phyloP scores from a whole-genome alignment of 2,888 invertebrate species.

The Aporophyla lueneburgensis region DNA sequence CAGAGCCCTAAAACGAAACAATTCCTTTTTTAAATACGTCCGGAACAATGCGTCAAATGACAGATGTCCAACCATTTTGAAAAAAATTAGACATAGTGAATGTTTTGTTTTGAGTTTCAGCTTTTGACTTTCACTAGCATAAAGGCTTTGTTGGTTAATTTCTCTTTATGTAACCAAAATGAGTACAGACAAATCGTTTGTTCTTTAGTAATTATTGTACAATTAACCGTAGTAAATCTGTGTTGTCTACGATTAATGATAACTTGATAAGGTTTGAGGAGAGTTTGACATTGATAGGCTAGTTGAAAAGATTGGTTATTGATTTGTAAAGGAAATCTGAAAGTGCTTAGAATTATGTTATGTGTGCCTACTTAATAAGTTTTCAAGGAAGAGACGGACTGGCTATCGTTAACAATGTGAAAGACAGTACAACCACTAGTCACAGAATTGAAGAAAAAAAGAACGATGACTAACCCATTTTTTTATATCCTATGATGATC shows the following conservation, averaged over 20 bases:
- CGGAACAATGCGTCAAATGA: not conserved
- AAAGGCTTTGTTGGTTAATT: constrained; percentile 33
- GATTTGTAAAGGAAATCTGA: not conserved
- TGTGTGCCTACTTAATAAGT: not conserved
- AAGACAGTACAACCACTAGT: too few relatives aligned
- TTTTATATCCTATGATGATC: too few relatives aligned
- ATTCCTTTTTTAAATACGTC: constrained; percentile 19
- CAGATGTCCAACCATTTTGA: constrained; percentile 32
- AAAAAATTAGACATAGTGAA: constrained; percentile 17
- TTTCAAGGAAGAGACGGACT: not conserved
- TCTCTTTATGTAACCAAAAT: constrained; percentile 37
- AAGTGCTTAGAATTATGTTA: not conserved
- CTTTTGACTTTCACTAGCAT: constrained; percentile 41
- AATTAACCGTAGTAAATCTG: too few relatives aligned
- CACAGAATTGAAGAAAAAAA: too few relatives aligned
- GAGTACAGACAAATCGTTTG: constrained; percentile 12
- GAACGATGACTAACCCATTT: too few relatives aligned
- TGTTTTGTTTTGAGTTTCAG: constrained; percentile 18
- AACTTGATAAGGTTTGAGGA: too few relatives aligned
- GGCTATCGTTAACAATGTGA: too few relatives aligned
- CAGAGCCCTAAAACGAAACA: not conserved
- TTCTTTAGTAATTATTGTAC: constrained; percentile 18
- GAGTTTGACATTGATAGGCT: not conserved
- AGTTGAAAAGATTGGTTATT: not conserved
- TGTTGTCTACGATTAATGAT: too few relatives aligned